Evolutionary conservation across 2,797 vertebrate genomes (phyloP).

Genomic region (Melanotaenia maccullochi): DNA sequence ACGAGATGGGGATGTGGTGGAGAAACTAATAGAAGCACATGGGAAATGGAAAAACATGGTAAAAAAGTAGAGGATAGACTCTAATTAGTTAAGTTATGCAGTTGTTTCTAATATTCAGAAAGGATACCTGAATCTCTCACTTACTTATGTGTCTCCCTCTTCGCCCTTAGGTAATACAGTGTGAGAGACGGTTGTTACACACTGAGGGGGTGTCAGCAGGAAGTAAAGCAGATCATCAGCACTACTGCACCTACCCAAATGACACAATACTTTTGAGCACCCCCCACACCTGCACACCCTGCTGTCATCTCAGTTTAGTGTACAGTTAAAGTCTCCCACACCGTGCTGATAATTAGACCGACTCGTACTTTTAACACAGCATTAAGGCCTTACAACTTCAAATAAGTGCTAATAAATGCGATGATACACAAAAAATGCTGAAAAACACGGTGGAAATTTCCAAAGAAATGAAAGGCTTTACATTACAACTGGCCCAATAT

Average conservation of each 20-base stretch:
- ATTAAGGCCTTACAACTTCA: conserved; percentile 38
- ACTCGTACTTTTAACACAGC: conserved; percentile 32
- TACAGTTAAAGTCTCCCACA: conserved; percentile 39
- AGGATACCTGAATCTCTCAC: conserved; percentile 58
- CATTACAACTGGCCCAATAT: conserved; percentile 10
- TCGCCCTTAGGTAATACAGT: conserved; percentile 82
- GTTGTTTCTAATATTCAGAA: conserved; percentile 47
- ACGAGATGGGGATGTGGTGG: conserved; percentile 25
- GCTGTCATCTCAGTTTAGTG: conserved; percentile 66
- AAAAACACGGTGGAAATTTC: conserved; percentile 28
- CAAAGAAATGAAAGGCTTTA: conserved; percentile 27
- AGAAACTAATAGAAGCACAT: conserved; percentile 38
- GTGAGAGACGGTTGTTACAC: conserved; percentile 73
- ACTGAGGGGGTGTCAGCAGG: conserved; percentile 74
- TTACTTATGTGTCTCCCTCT: conserved; percentile 44
- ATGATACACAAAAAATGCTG: conserved; percentile 34
- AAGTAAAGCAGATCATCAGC: conserved; percentile 72
- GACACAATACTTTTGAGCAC: conserved; percentile 53
- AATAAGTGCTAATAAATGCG: conserved; percentile 17
- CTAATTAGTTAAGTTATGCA: conserved; percentile 71
- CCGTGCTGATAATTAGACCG: conserved; percentile 64
- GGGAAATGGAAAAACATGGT: conserved; percentile 36
- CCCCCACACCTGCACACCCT: conserved; percentile 43
- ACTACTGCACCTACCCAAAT: conserved; percentile 71
- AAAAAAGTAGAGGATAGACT: conserved; percentile 29